Conservation (phyloP, 1,140 invertebrate species). For the Magallana gigas region DNA sequence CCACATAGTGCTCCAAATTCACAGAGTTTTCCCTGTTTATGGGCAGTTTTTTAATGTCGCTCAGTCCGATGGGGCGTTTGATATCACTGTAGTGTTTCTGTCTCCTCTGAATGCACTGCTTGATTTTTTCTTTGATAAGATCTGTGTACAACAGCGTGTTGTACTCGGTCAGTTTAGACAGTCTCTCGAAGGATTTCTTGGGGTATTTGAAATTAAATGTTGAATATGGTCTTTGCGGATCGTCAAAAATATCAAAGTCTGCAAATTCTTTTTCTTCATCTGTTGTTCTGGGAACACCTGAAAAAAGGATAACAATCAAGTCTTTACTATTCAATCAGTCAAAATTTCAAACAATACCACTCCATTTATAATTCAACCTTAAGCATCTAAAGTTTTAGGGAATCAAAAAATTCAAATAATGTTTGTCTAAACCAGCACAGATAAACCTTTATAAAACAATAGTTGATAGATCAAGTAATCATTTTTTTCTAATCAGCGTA, state of each 20-base stretch:
- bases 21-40: conserved; percentile 36
- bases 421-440: too few species aligned
- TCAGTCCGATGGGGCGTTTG: conserved; percentile 60
- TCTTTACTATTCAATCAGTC: neutral
- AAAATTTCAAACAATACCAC: neutral
- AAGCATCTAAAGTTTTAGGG: too few species aligned
- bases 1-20: conserved; percentile 24
- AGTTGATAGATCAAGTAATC: neutral
- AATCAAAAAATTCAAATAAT: too few species aligned
- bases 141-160: conserved; percentile 77
- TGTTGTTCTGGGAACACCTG: conserved; percentile 74
- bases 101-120: conserved; percentile 57
- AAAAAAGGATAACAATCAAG: conserved; percentile 7
- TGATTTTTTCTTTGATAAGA: conserved; percentile 68
- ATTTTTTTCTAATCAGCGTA: neutral
- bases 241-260: conserved; percentile 79
- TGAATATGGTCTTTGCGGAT: conserved; percentile 77
- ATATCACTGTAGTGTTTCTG: conserved; percentile 50
- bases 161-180: conserved; percentile 79
- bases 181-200: conserved; percentile 76
- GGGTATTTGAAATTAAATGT: conserved; percentile 80
- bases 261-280: conserved; percentile 79
- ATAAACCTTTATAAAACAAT: too few species aligned
- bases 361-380: too few species aligned
- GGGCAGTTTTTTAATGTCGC: conserved; percentile 62